Percentiles rank a stretch among this genome's conserved stretches.
Evolutionary conservation across 2,888 invertebrate species (phyloP).

Genomic region (Dusona sp.): DNA sequence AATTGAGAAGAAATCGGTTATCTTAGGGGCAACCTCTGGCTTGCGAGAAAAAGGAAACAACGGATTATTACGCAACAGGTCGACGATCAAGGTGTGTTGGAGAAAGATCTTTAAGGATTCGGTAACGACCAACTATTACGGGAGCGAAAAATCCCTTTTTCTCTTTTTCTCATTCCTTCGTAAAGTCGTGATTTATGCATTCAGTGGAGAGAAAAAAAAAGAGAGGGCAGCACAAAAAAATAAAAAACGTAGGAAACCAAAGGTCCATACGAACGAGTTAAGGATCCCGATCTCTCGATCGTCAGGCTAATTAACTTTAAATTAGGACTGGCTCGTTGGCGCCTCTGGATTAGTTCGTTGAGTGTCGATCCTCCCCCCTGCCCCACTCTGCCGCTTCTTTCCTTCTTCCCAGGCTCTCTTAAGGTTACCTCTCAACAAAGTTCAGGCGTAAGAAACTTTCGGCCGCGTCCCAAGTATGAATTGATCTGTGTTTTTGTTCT

Average conservation of each 20-base stretch:
- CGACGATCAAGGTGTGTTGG: conserved; percentile 35
- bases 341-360: conserved; percentile 62
- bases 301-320: conserved; percentile 68
- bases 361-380: conserved; percentile 37
- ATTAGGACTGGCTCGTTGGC: conserved; percentile 63
- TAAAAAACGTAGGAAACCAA: background rate
- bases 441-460: conserved; percentile 7
- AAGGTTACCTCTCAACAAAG: conserved; percentile 34
- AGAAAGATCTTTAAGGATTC: conserved; percentile 54
- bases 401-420: conserved; percentile 7
- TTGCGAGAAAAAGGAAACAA: conserved; percentile 8
- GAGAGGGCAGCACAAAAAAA: conserved; percentile 16
- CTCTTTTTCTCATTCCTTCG: conserved; percentile 32
- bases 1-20: background rate
- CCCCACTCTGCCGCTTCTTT: background rate
- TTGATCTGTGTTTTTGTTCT: conserved; percentile 39
- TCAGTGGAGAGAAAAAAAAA: conserved; percentile 22
- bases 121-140: conserved; percentile 64
- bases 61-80: conserved; percentile 58
- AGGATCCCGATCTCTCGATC: conserved; percentile 63
- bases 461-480: background rate
- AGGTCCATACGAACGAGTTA: conserved; percentile 19
- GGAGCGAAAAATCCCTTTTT: conserved; percentile 49
- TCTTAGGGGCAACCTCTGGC: background rate
- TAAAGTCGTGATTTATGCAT: conserved; percentile 65